Base-by-base conservation (phyloP, 2,888 invertebrate species). In the Chloroclysta siterata region DNA sequence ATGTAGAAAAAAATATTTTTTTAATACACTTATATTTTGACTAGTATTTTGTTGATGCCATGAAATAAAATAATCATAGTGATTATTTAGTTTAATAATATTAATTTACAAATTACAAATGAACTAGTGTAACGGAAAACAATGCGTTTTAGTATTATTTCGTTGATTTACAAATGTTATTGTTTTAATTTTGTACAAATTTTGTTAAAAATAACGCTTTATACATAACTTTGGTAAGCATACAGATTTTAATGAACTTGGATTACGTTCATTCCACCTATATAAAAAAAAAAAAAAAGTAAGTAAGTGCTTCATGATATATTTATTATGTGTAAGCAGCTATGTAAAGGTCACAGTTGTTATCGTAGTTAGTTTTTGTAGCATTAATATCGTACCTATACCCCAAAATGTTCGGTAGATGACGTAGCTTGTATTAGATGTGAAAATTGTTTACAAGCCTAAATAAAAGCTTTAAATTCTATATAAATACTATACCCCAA, bases 121-220 rank as follows among this genome's bases (percentile, higher is more conserved):
- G 39, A 57, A 36, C 51, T 72, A 72, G 47, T 67, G 60, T 57
- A 81, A 85, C 85, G 88, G 85, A 87, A 81, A 59, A 76, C 74
- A 89, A 90, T 91, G 89, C 90, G 90, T 90, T 92, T 86, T 90
- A 91, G 90, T 90, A 90, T 90, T 87, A 81, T 88, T 89, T 90
- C 87, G 88, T 90, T 89, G 67, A 74, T 66, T 72, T 53, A 29
- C 29, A 50, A 46, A 47, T 47, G 17, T 71, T 65, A 66, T 48
- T 79, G 73, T 78, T 69, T 69, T 72, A 66, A 22, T 69, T 70
- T 66, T 71, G 56, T 68, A 63, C 52, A 67, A 63, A 66, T 67
- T 58, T 58, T 51, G 52, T 60, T 60, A 33, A 41, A 15, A 36
- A 13, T 36, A 17, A 44, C 7, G 46, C 46, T 33, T 14, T 53